Base-by-base conservation (phyloP, 2,113 vertebrate species). In the Leptobrachium leishanense region DNA sequence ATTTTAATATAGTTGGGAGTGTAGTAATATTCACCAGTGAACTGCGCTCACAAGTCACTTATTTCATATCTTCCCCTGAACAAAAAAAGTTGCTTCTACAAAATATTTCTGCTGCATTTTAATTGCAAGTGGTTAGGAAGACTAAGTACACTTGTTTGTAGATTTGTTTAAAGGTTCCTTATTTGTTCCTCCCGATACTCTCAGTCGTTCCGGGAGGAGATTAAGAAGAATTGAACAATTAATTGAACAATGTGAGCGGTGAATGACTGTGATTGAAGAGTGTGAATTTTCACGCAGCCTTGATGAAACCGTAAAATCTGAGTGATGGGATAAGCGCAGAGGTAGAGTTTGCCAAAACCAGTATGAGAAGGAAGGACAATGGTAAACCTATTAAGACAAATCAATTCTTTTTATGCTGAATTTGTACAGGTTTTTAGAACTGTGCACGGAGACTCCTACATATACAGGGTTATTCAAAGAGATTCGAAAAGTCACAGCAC, bases 241-340 rank as follows among this genome's bases (percentile, higher is more conserved):
- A 53, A 20, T 40, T 8, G 44, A 40, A 76, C 63, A 40, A 54
- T 20, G 74, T 2, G 57, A n/a, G 50, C 44, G 7, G 43, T 75
- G n/a, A 73, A 43, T 62, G 55, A 9, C 41, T n/a, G n/a, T 68
- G 40, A 42, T 68, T 20, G 12, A 31, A 53, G 68, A 40, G 46
- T 76, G 50, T 46, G 39, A 68, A 44, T 76, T 76, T 75, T 76
- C 64, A 42, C 74, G 55, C 64, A 5, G 50, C 20, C 11, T n/a
- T 76, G 65, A 68, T 68, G 50, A 75, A 66, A 53, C 68, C 7
- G 40, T 20, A 43, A 8, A 65, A 55, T 44, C 65, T 67, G 2
- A 57, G 50, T 20, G 44, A 55, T 11, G 2, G 57, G 46, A 68
- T 76, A 55, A 55, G 50, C 50, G 55, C 8, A 65, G 2, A 75